phyloP scores from a whole-genome alignment of 2,797 vertebrate genomes.

The Sebastes kiyomatsui region DNA sequence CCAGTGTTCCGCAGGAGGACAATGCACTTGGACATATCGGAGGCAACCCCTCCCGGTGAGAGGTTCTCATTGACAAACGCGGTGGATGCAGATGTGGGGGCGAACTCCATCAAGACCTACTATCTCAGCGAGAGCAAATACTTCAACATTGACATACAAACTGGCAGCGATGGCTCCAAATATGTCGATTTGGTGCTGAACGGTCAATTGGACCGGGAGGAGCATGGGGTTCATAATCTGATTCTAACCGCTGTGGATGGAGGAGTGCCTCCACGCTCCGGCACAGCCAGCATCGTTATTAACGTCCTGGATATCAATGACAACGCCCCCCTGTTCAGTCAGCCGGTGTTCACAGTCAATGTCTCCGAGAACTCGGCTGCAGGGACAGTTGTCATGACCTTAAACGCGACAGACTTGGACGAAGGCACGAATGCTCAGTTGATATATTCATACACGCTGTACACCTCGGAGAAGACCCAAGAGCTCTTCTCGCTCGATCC shows the following conservation, averaged over 20 bases:
- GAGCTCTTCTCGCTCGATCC: slow-evolving; percentile 83
- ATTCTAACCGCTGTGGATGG: slow-evolving; percentile 85
- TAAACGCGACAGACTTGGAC: slow-evolving; percentile 84
- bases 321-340: slow-evolving; percentile 82
- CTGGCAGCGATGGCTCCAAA: slow-evolving; percentile 83
- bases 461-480: slow-evolving; percentile 86
- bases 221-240: slow-evolving; percentile 76
- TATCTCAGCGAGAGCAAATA: slow-evolving; percentile 83
- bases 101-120: slow-evolving; percentile 87
- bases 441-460: slow-evolving; percentile 79
- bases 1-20: slow-evolving; percentile 85
- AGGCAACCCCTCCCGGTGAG: slow-evolving; percentile 84
- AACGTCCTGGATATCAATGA: slow-evolving; percentile 88
- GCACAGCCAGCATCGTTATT: slow-evolving; percentile 82
- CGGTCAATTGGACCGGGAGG: slow-evolving; percentile 83
- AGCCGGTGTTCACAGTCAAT: slow-evolving; percentile 76
- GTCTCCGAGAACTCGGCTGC: slow-evolving; percentile 78
- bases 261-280: slow-evolving; percentile 81
- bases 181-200: slow-evolving; percentile 85
- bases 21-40: slow-evolving; percentile 84
- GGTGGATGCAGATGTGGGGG: slow-evolving; percentile 87
- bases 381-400: slow-evolving; percentile 77
- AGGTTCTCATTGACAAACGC: slow-evolving; percentile 86
- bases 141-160: slow-evolving; percentile 85
- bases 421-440: slow-evolving; percentile 80